A percentile compares a stretch with the other conserved stretches of the same genome.
phyloP scores from a whole-genome alignment of 2,888 invertebrate species.

The Cephonodes hylas region DNA sequence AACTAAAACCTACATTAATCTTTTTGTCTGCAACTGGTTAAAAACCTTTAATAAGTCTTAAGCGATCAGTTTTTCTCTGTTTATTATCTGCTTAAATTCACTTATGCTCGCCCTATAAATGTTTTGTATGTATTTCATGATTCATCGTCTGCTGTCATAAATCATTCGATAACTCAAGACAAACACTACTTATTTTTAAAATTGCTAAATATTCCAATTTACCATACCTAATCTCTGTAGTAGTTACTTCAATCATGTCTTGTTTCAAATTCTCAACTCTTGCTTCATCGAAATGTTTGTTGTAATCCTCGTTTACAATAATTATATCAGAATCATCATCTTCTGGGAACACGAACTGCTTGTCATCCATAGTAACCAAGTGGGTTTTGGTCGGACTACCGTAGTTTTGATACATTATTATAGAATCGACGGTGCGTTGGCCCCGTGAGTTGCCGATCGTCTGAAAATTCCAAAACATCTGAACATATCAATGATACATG shows the following conservation, averaged over 20 bases:
- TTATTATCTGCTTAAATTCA: too few relatives aligned
- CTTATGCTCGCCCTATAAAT: too few relatives aligned
- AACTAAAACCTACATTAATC: background rate
- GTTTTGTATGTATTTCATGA: too few relatives aligned
- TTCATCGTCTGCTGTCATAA: too few relatives aligned
- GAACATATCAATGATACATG: slow-evolving; percentile 78
- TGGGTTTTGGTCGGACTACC: slow-evolving; percentile 54
- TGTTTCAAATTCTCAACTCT: slow-evolving; percentile 42
- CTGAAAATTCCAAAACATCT: slow-evolving; percentile 93
- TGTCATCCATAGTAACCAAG: slow-evolving; percentile 62
- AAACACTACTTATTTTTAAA: too few relatives aligned
- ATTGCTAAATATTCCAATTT: background rate
- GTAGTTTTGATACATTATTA: slow-evolving; percentile 68
- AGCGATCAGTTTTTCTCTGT: too few relatives aligned
- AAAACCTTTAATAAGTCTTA: too few relatives aligned
- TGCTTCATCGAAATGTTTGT: slow-evolving; percentile 53
- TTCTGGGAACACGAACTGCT: slow-evolving; percentile 67
- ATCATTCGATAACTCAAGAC: too few relatives aligned
- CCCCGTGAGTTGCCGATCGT: slow-evolving; percentile 85
- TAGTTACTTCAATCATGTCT: slow-evolving; percentile 34
- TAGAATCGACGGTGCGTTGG: slow-evolving; percentile 82
- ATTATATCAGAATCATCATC: slow-evolving; percentile 72
- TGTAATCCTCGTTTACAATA: slow-evolving; percentile 70
- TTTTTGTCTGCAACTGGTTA: background rate
- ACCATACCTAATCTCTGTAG: slow-evolving; percentile 45